Evolutionary conservation across 2,113 vertebrate genomes (phyloP).

Genomic region (Pygoscelis antarcticus): DNA sequence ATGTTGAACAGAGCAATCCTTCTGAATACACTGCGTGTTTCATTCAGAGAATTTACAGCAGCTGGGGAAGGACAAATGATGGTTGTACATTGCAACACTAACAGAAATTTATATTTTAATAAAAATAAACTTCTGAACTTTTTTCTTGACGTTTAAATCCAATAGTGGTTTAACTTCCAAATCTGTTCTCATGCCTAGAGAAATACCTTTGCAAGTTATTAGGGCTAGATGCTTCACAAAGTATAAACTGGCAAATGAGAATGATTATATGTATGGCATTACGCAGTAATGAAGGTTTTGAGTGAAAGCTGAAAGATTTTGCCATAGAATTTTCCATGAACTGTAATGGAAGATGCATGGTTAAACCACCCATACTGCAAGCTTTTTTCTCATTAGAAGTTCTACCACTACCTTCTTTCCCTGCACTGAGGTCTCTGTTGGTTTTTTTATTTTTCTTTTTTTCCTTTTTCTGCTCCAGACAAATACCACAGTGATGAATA

Average conservation of each 20-base stretch:
- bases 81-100: background rate
- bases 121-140: background rate
- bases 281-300: background rate
- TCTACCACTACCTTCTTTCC: background rate
- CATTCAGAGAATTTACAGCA: background rate
- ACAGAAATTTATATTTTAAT: background rate
- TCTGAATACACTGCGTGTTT: background rate
- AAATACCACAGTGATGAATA: background rate
- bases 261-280: background rate
- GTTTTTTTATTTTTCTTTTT: background rate
- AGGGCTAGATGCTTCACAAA: background rate
- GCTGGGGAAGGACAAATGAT: background rate
- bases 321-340: background rate
- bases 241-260: background rate
- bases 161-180: background rate
- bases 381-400: background rate
- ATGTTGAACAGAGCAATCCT: background rate
- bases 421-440: background rate
- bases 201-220: background rate
- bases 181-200: background rate
- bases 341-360: background rate
- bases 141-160: background rate
- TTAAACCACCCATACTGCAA: background rate
- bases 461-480: background rate
- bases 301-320: background rate